Conservation (phyloP, 2,113 vertebrate species). For the Thunnus thynnus region DNA sequence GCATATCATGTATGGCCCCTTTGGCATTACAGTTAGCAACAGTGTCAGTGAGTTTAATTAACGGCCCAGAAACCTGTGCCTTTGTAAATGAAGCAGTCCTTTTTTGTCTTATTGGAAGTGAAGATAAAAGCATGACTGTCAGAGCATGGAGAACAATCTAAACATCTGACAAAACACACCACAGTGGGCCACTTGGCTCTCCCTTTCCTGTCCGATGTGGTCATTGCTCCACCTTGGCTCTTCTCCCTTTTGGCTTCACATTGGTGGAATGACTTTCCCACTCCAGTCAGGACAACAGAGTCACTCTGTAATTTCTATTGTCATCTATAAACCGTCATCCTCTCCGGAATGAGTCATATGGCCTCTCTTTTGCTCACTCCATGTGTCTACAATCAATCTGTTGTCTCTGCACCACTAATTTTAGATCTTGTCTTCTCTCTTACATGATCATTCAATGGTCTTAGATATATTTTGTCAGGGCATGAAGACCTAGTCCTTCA, state of each 20-base stretch:
- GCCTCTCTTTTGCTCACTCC: not conserved
- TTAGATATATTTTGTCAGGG: slow-evolving; percentile 7
- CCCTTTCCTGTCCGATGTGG: slow-evolving; percentile 34
- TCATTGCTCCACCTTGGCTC: slow-evolving; percentile 47
- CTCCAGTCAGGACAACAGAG: slow-evolving; percentile 28
- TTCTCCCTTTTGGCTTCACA: slow-evolving; percentile 34
- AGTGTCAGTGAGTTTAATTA: not conserved
- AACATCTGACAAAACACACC: slow-evolving; percentile 14
- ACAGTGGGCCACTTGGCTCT: slow-evolving; percentile 29
- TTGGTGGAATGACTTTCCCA: slow-evolving; percentile 40
- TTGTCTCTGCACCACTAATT: slow-evolving; percentile 20
- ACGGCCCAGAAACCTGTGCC: not conserved
- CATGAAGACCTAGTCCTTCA: not conserved
- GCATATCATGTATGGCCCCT: not conserved
- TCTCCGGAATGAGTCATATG: slow-evolving; percentile 1
- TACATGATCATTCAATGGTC: not conserved
- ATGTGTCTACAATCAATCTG: slow-evolving; percentile 26
- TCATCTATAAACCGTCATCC: slow-evolving; percentile 1
- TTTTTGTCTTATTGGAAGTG: slow-evolving; percentile 22
- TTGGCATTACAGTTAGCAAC: slow-evolving; percentile 3
- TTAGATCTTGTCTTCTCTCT: slow-evolving; percentile 18
- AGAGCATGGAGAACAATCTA: slow-evolving; percentile 35
- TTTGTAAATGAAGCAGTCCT: not conserved
- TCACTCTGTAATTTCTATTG: slow-evolving; percentile 27
- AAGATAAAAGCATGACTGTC: slow-evolving; percentile 11